Percentiles rank a stretch among this genome's conserved stretches.
phyloP scores from a whole-genome alignment of 1,140 invertebrate species.

The Lucilia sericata region DNA sequence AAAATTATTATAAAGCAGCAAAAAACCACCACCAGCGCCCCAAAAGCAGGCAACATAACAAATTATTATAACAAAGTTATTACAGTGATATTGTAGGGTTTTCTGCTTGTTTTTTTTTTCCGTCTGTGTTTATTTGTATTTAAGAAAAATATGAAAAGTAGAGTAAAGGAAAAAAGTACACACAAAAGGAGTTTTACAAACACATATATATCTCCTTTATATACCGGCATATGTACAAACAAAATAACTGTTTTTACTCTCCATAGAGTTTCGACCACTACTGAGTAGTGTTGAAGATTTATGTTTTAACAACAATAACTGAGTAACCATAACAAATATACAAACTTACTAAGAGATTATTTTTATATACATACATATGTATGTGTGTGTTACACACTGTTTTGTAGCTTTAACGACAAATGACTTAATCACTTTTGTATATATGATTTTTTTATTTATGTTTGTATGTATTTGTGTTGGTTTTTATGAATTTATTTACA shows the following conservation, averaged over 20 bases:
- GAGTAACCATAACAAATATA: too few relatives aligned
- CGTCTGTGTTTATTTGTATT: neutral
- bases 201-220: too few relatives aligned
- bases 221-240: neutral
- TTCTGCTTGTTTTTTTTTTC: neutral
- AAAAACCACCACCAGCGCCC: neutral
- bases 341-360: too few relatives aligned
- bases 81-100: neutral
- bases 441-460: too few relatives aligned
- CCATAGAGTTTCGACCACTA: neutral
- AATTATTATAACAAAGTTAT: conserved; percentile 8
- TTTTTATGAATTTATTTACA: too few relatives aligned
- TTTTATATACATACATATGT: too few relatives aligned
- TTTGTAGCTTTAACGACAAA: neutral
- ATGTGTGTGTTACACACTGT: neutral
- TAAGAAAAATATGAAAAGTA: neutral
- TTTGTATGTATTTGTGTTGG: neutral
- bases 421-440: neutral
- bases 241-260: neutral
- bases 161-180: neutral
- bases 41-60: neutral
- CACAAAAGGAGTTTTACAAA: neutral
- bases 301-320: neutral
- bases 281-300: neutral
- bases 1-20: neutral